Conservation (phyloP, 2,888 invertebrate genomes). For the Alcis repandata region DNA sequence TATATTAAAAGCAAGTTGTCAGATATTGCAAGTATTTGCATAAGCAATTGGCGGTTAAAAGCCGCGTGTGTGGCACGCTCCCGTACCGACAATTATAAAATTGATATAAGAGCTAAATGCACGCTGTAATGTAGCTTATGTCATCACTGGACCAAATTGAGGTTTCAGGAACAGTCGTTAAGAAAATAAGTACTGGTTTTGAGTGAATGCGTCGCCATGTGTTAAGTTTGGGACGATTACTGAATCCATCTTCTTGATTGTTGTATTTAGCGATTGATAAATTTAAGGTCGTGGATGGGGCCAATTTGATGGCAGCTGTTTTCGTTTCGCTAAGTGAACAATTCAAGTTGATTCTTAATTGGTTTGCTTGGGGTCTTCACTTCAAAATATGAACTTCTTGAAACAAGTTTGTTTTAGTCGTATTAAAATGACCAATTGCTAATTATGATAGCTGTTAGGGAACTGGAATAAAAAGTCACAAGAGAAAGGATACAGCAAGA, state of each 20-base stretch:
- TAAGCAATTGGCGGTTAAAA: constrained; percentile 71
- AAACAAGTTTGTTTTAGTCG: too few relatives aligned
- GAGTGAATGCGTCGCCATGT: constrained; percentile 35
- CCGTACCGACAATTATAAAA: constrained; percentile 53
- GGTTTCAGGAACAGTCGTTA: constrained; percentile 75
- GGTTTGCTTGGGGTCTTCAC: background rate
- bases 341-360: background rate
- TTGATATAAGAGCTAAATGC: constrained; percentile 32
- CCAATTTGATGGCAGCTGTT: constrained; percentile 5
- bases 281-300: constrained; percentile 27
- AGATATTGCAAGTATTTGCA: constrained; percentile 74
- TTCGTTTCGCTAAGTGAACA: background rate
- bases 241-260: constrained; percentile 59
- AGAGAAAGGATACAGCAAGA: too few relatives aligned
- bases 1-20: constrained; percentile 64
- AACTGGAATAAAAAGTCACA: too few relatives aligned
- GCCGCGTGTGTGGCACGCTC: constrained; percentile 68
- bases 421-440: too few relatives aligned
- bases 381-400: too few relatives aligned
- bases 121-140: constrained; percentile 26
- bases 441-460: too few relatives aligned
- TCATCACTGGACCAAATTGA: constrained; percentile 67
- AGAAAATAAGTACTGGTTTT: constrained; percentile 40
- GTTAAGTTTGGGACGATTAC: constrained; percentile 29
- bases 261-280: constrained; percentile 49